phyloP scores from a whole-genome alignment of 2,888 invertebrate species.

The Leptopterna dolabrata region DNA sequence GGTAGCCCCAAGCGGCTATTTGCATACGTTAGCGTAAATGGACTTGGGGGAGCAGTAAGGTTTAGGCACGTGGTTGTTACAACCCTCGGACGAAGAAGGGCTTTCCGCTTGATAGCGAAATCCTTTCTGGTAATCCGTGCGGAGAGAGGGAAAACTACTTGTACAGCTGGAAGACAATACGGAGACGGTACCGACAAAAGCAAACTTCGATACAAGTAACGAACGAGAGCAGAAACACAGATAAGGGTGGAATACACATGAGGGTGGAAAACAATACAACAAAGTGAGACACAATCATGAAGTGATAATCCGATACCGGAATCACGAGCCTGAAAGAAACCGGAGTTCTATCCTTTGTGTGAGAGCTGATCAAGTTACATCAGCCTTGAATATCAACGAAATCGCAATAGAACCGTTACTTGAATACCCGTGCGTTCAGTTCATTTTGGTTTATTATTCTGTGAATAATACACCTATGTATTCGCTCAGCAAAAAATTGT shows the following conservation, averaged over 20 bases:
- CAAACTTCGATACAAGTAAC: not conserved
- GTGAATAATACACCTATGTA: no score
- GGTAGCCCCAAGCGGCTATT: slow-evolving; percentile 24
- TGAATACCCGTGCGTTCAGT: no score
- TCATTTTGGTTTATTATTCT: no score
- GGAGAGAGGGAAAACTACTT: not conserved
- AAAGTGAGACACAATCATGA: no score
- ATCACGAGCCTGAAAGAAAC: no score
- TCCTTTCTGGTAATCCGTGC: not conserved
- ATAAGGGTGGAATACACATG: not conserved
- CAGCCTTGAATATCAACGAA: no score
- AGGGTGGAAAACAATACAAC: not conserved
- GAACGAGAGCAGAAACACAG: not conserved
- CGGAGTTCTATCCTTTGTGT: no score
- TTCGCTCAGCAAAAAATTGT: no score
- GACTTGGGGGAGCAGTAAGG: slow-evolving; percentile 6
- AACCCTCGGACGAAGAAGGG: not conserved
- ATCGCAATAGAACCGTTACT: no score
- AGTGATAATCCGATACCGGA: no score
- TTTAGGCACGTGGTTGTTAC: slow-evolving; percentile 19
- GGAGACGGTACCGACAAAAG: not conserved
- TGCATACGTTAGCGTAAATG: slow-evolving; percentile 31
- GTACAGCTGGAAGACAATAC: not conserved
- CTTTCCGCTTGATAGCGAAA: not conserved
- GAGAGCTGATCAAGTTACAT: no score